Conservation (phyloP, 2,113 vertebrate genomes). For the Dissostichus mawsoni region DNA sequence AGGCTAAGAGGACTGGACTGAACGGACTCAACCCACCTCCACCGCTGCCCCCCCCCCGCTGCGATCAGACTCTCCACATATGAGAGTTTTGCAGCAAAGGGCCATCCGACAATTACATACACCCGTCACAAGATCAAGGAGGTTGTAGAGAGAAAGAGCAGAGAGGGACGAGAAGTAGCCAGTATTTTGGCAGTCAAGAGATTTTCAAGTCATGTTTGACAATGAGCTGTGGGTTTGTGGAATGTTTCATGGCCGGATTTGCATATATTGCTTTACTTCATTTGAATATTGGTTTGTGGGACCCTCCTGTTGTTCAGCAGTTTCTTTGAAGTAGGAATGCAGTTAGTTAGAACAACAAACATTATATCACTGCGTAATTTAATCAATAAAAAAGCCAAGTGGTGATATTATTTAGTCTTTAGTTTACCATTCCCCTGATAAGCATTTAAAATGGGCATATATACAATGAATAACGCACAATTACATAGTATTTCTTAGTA, state of each 20-base stretch:
- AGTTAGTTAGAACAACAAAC: not conserved
- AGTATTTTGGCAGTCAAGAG: slow-evolving; percentile 55
- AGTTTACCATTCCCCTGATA: not conserved
- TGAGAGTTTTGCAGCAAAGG: slow-evolving; percentile 61
- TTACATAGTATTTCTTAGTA: not conserved
- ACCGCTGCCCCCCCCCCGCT: slow-evolving; percentile 61
- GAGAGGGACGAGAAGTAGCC: slow-evolving; percentile 19
- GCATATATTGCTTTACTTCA: slow-evolving; percentile 44
- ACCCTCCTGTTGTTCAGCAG: slow-evolving; percentile 12
- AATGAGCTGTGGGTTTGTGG: slow-evolving; percentile 64
- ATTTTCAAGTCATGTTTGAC: slow-evolving; percentile 71
- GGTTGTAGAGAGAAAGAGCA: slow-evolving; percentile 52
- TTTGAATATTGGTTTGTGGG: slow-evolving; percentile 57
- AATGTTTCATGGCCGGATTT: slow-evolving; percentile 63
- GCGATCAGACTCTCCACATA: slow-evolving; percentile 61
- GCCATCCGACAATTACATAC: slow-evolving; percentile 75
- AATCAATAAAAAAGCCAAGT: not conserved
- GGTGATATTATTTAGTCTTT: not conserved
- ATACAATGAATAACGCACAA: not conserved
- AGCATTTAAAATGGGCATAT: not conserved
- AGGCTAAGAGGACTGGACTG: slow-evolving; percentile 63
- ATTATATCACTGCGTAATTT: not conserved
- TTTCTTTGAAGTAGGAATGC: slow-evolving; percentile 19
- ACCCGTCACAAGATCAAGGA: slow-evolving; percentile 75
- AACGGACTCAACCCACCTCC: slow-evolving; percentile 47